Base-by-base conservation (phyloP, 2,888 invertebrate genomes). In the Netelia inedita region DNA sequence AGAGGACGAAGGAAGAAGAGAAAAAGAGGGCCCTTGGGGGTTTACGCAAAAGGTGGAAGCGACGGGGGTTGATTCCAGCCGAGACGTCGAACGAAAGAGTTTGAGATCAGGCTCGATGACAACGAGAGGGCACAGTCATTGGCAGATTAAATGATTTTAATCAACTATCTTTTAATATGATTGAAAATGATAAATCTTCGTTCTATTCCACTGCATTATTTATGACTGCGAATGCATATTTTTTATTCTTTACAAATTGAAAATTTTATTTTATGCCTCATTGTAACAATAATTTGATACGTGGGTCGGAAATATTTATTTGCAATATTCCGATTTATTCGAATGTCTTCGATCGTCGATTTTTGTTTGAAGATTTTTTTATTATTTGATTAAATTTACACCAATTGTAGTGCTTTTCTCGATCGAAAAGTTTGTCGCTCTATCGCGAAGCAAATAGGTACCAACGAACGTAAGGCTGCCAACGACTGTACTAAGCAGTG, bases 1-100 rank as follows among this genome's bases (percentile, higher is more conserved):
- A 21, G n/a, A 59, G 78, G 43, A 71, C 79, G 85, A 83, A 80
- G 75, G 76, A 87, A 88, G 87, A 84, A 83, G 81, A 84, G 86
- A 79, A 81, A 63, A 85, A 86, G 41, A 68, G 19, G 21, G 57
- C 75, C 79, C 66, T 82, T 61, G 79, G 55, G 71, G 84, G 46
- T 46, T 78, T 35, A 28, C 19, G 46, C 28, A 78, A 43, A 78
- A 79, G 71, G 76, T 76, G 65, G 28, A 53, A 53, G 71, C 53
- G 53, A 28, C 53, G 59, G 79, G 71, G 74, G 69, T 79, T 74
- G 75, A 83, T 78, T 82, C 41, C 35, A 55, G 63, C 72, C 3
- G 14, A 28, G 65, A 76, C 19, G 63, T 10, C 59, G 66, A 72
- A 72, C 66, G 79, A 57, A 16, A 65, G 53, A 23, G 63, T 5